Percentiles rank a stretch among this genome's conserved stretches.
Evolutionary conservation across 2,888 invertebrate species (phyloP).

Genomic region (Dusona sp.): DNA sequence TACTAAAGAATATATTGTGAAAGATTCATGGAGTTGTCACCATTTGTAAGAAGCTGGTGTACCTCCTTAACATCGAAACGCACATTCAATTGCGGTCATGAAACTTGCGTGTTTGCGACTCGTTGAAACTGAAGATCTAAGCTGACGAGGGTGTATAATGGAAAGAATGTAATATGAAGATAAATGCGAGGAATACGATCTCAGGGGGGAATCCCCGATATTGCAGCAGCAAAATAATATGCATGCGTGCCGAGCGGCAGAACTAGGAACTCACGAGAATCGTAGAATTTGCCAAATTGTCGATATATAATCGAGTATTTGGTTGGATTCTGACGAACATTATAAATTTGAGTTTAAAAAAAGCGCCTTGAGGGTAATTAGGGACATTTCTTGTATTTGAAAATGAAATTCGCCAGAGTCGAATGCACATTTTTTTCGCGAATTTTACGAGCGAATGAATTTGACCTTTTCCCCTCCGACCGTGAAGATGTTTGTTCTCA

Average conservation of each 20-base stretch:
- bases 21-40: too few species aligned
- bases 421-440: neutral
- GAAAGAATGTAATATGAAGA: slow-evolving; percentile 11
- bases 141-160: neutral
- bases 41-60: too few species aligned
- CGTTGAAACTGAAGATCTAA: neutral
- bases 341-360: neutral
- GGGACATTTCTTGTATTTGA: neutral
- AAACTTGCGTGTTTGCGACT: slow-evolving; percentile 21
- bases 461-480: neutral
- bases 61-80: neutral
- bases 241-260: neutral
- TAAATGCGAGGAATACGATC: neutral
- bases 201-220: slow-evolving; percentile 32
- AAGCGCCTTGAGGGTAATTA: neutral
- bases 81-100: neutral
- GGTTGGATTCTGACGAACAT: neutral
- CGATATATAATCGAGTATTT: neutral
- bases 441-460: neutral
- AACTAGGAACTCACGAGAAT: neutral
- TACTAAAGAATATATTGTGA: too few species aligned
- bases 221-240: neutral
- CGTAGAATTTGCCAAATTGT: neutral
- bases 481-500: neutral
- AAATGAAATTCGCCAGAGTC: neutral